Evolutionary conservation across 1,140 invertebrate species (phyloP).

Genomic region (Pogonomyrmex barbatus): DNA sequence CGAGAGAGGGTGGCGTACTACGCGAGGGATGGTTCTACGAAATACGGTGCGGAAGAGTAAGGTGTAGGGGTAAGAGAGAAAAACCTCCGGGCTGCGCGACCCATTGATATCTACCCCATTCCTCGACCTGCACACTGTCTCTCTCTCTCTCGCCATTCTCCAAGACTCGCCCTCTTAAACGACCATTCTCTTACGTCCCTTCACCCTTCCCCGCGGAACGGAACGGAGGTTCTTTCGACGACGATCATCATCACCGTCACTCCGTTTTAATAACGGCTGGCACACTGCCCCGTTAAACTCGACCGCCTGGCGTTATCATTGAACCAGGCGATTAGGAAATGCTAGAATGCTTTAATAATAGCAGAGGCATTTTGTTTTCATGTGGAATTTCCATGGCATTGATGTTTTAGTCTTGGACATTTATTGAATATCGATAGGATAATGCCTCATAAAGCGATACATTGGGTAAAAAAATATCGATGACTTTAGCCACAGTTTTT

Average conservation of each 20-base stretch:
- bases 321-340: constrained; percentile 28
- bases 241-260: constrained; percentile 62
- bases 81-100: constrained; percentile 64
- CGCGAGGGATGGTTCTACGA: constrained; percentile 30
- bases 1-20: constrained; percentile 46
- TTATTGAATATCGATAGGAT: not conserved
- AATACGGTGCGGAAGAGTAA: constrained; percentile 22
- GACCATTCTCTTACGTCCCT: constrained; percentile 57
- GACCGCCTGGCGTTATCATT: constrained; percentile 37
- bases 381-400: not conserved
- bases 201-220: constrained; percentile 1
- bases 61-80: constrained; percentile 53
- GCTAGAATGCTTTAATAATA: not conserved
- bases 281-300: constrained; percentile 79
- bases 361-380: constrained; percentile 37
- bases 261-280: constrained; percentile 84
- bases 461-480: not conserved
- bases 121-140: constrained; percentile 50
- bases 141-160: constrained; percentile 27
- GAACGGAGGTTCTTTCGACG: constrained; percentile 45
- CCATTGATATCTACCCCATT: constrained; percentile 71
- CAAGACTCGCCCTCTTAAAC: constrained; percentile 54
- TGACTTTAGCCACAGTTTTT: not conserved
- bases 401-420: not conserved
- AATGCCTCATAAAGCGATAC: not conserved